A percentile compares a stretch with the other conserved stretches of the same genome.
These are phyloP conservation scores for Probosciger aterrimus DNA, from an alignment of 2,113 vertebrate species.

Conservation along the genomic window DNA sequence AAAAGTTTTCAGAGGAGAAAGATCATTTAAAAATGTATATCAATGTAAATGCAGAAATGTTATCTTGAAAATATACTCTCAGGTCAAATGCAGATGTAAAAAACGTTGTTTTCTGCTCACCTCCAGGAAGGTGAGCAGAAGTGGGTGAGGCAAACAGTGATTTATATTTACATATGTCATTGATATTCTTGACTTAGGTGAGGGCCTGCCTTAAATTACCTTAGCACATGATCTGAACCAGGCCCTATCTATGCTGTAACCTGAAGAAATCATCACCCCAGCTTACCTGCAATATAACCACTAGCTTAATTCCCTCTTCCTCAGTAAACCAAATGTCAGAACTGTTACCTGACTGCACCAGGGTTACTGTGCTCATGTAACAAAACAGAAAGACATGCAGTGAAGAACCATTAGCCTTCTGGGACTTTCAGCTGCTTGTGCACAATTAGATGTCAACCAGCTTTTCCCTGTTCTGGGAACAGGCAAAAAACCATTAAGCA, in stretches of 20 bases:
- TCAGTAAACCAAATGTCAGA: not conserved
- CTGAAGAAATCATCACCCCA: not conserved
- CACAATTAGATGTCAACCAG: not conserved
- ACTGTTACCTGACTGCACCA: no score
- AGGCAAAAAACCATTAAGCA: not conserved
- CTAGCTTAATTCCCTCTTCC: not conserved
- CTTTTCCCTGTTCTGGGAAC: not conserved
- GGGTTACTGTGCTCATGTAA: not conserved
- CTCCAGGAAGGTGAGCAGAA: not conserved
- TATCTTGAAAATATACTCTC: not conserved
- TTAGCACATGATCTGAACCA: not conserved
- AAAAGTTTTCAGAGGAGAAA: not conserved
- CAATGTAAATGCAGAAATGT: not conserved
- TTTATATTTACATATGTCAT: not conserved
- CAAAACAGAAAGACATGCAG: not conserved
- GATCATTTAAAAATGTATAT: not conserved
- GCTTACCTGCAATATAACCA: not conserved
- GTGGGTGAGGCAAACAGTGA: not conserved
- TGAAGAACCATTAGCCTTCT: not conserved
- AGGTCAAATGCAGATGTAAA: not conserved
- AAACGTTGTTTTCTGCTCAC: not conserved
- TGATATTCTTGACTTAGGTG: not conserved
- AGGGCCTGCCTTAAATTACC: not conserved
- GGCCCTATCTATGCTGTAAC: not conserved
- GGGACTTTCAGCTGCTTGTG: not conserved